Base-by-base conservation (phyloP, 1,140 invertebrate genomes). In the Lucilia sericata region DNA sequence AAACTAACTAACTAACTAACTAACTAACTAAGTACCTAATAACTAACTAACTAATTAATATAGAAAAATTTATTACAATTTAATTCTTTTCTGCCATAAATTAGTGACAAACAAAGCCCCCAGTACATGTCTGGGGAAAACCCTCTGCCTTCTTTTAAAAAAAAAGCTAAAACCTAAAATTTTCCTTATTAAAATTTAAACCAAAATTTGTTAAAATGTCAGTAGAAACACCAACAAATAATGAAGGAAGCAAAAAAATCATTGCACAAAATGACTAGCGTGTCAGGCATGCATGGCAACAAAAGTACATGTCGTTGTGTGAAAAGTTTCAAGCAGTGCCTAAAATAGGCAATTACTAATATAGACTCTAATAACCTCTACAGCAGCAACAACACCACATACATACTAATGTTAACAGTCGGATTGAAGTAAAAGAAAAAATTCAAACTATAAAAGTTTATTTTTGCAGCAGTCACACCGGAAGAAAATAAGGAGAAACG, bases 311-410 rank as follows among this genome's bases (percentile, higher is more conserved):
- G 60, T 19, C 10, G 2, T 10, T 12, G 60, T 65, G n/a, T 65
- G 60, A 70, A 21, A 21, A 21, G 7, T 70, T 70, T 19, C 60
- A 70, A 70, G 19, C 19, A 70, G 60, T n/a, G 60, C 60, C 60
- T 70, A 80, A 80, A 80, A 80, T 36, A 80, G 76, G 76, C 76
- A 80, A 80, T 80, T 80, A 80, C 76, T 49, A 80, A 80, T 80
- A 80, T 80, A 80, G 76, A 80, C 76, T 80, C 76, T 80, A 80
- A 80, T 80, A 80, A 80, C 76, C 76, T 80, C 76, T 51, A 80
- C 76, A 21, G 25, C 25, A 30, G 3, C 76, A 80, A 49, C 76
- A 30, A 1, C 25, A 30, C 25, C 3, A 2, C 25, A 30, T 30
- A 30, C 25, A 30, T 80, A 25, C 76, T 42, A 80, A 19, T 80